Percentiles rank a stretch among this genome's conserved stretches.
Evolutionary conservation across 2,888 invertebrate species (phyloP).

Genomic region (Pantelozetes paolii): DNA sequence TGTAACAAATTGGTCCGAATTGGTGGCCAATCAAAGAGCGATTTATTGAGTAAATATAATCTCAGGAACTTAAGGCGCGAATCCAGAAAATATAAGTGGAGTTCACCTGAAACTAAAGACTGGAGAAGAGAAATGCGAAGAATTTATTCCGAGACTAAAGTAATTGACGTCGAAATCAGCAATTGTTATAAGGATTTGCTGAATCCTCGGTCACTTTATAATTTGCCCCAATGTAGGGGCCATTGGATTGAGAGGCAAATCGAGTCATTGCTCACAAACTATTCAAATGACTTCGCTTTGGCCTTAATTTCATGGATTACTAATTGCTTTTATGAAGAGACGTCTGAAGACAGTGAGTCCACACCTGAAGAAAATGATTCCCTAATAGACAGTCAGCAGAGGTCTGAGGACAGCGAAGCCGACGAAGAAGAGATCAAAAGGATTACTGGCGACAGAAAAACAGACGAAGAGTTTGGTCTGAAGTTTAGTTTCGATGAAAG

Average conservation of each 20-base stretch:
- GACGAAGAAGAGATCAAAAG: background rate
- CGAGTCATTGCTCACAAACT: background rate
- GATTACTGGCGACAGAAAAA: background rate
- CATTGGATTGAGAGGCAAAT: background rate
- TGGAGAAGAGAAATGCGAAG: too few relatives aligned
- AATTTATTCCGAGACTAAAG: too few relatives aligned
- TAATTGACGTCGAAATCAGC: background rate
- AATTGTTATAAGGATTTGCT: background rate
- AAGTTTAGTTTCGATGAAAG: background rate
- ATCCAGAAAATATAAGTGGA: background rate
- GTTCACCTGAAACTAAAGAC: too few relatives aligned
- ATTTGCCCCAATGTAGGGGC: too few relatives aligned
- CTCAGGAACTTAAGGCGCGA: background rate
- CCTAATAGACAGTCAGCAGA: too few relatives aligned
- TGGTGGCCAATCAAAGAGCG: constrained; percentile 56
- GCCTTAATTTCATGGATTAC: background rate
- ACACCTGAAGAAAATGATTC: too few relatives aligned
- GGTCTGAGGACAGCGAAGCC: too few relatives aligned
- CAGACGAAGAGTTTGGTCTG: background rate
- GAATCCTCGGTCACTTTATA: background rate
- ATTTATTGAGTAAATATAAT: background rate
- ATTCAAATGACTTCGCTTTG: background rate
- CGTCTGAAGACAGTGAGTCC: background rate
- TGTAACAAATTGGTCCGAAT: constrained; percentile 64
- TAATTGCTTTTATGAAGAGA: too few relatives aligned